Evolutionary conservation across 2,113 vertebrate genomes (phyloP).

Genomic region (Elachura formosa): DNA sequence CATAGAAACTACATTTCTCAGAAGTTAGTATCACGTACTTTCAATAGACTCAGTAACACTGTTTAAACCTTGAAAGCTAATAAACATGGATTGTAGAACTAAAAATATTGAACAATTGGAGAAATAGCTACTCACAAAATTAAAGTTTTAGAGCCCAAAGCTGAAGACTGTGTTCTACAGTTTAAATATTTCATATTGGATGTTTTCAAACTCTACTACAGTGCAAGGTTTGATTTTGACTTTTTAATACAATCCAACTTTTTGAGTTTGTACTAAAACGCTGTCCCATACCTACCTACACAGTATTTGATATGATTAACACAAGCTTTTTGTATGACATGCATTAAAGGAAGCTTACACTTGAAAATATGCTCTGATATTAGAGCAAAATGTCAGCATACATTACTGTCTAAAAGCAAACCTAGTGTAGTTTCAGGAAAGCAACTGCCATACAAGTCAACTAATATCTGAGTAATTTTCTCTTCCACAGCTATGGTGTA

Average conservation of each 20-base stretch:
- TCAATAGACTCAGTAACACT: conserved; percentile 74
- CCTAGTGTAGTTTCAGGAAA: not conserved
- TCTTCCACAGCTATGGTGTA: not conserved
- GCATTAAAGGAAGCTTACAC: not conserved
- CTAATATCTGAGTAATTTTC: not conserved
- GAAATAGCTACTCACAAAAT: conserved; percentile 73
- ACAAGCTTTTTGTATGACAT: not conserved
- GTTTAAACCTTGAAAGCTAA: conserved; percentile 79
- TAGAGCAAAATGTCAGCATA: not conserved
- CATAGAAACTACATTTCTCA: conserved; percentile 63
- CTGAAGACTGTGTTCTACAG: conserved; percentile 65
- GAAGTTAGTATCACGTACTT: conserved; percentile 74
- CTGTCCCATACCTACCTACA: not conserved
- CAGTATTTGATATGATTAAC: not conserved
- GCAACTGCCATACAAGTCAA: not conserved
- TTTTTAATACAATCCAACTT: conserved; percentile 64
- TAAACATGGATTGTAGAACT: conserved; percentile 83
- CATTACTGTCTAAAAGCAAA: not conserved
- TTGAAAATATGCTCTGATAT: not conserved
- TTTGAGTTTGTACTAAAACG: conserved; percentile 10
- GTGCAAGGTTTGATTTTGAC: conserved; percentile 65
- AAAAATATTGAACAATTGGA: conserved; percentile 77
- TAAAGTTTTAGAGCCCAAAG: conserved; percentile 79
- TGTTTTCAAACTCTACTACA: conserved; percentile 67
- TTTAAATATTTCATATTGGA: conserved; percentile 80